Evolutionary conservation across 2,797 vertebrate genomes (phyloP), one percentile per base, ranked within the genome.

Genomic region (Philypnodon macrostomus): DNA sequence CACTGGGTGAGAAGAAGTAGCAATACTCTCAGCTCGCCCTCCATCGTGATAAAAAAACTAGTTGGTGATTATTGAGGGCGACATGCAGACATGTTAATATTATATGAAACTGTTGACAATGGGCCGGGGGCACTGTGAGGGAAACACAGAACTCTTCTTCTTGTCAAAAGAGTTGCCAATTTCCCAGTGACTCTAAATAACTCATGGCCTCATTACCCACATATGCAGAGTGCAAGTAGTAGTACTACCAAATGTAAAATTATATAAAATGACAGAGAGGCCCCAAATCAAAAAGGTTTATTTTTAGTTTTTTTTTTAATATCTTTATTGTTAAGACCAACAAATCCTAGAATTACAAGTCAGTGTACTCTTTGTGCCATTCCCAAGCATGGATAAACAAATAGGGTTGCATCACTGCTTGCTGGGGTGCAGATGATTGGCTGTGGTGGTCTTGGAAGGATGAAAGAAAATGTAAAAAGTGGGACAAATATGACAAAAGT

Each of bases 191-290:
- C 78, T 85, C 80, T 70, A 85, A 87, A 88, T 83, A 89, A 82
- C 83, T 80, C 59, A 49, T 84, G 83, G 50, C 82, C 86, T 89
- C 81, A 86, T 89, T 88, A 83, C 84, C 75, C 60, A 85, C 79
- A 89, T 70, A 73, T 57, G 54, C n/a, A n/a, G 45, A 50, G 66
- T 63, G 71, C 65, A 65, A 37, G 32, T 19, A 14, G 44, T 15
- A 52, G 45, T 35, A 69, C 60, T 54, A 60, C 57, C 58, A 71
- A 82, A 81, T 81, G 59, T n/a, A n/a, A n/a, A n/a, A n/a, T n/a
- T n/a, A n/a, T n/a, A n/a, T n/a, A n/a, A n/a, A n/a, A n/a, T n/a
- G n/a, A n/a, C n/a, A n/a, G n/a, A n/a, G n/a, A n/a, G n/a, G n/a
- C n/a, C n/a, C n/a, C n/a, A n/a, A n/a, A n/a, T n/a, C n/a, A n/a